Conservation (phyloP, 2,113 vertebrate genomes). For the Laticauda colubrina region DNA sequence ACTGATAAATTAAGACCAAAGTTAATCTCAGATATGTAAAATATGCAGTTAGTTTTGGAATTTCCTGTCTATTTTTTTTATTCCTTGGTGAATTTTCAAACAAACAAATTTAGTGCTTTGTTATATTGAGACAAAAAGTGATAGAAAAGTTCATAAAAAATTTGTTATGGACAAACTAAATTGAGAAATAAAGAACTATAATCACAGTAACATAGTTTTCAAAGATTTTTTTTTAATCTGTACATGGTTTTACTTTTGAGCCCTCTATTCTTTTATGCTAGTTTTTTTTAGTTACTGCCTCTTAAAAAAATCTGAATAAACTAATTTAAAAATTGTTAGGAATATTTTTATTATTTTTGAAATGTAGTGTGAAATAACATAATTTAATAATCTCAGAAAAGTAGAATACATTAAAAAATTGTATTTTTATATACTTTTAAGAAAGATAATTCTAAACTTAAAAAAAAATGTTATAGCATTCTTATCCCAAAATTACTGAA, state of each 20-base stretch:
- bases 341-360: neutral
- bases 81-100: neutral
- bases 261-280: neutral
- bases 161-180: neutral
- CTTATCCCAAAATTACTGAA: neutral
- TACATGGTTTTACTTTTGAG: neutral
- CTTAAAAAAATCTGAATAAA: neutral
- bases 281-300: neutral
- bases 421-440: neutral
- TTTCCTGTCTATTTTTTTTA: neutral
- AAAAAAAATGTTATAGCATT: neutral
- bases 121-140: neutral
- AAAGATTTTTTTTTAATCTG: neutral
- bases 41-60: neutral
- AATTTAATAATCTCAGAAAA: no score
- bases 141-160: neutral
- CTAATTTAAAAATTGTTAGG: neutral
- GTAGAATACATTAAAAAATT: no score
- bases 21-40: conserved; percentile 6
- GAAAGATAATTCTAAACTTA: neutral
- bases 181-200: neutral
- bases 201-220: neutral
- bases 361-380: neutral
- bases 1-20: conserved; percentile 4
- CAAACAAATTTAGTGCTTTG: neutral